Conservation (phyloP, 2,113 vertebrate species). For the Centropus unirufus region DNA sequence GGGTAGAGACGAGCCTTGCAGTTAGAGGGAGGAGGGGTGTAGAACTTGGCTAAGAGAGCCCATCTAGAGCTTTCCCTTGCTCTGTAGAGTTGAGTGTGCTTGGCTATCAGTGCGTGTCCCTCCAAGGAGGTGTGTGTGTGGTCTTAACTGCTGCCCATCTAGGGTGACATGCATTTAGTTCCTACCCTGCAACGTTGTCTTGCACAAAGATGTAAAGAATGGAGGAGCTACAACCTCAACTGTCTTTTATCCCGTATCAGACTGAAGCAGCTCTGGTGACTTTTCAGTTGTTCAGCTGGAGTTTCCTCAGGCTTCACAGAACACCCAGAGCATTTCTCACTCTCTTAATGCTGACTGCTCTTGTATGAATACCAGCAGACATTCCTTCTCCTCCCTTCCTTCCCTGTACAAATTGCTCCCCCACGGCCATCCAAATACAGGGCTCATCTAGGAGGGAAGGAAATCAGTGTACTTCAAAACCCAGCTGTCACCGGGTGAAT, state of each 20-base stretch:
- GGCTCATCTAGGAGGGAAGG: constrained; percentile 3
- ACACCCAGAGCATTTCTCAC: neutral
- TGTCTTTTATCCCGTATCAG: neutral
- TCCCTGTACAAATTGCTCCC: constrained; percentile 24
- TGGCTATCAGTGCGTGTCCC: neutral
- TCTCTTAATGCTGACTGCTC: neutral
- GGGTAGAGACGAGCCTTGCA: neutral
- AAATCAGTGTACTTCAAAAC: constrained; percentile 30
- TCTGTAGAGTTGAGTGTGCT: fast-evolving
- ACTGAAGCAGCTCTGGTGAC: neutral
- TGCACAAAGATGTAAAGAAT: neutral
- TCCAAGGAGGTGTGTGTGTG: neutral
- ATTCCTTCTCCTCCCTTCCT: neutral
- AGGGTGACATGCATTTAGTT: neutral
- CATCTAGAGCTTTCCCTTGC: neutral
- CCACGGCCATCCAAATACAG: constrained; percentile 3
- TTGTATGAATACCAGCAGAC: constrained; percentile 1
- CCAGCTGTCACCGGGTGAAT: neutral
- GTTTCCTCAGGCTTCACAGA: neutral
- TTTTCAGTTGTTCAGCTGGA: neutral
- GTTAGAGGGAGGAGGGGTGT: neutral
- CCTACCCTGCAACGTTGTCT: neutral
- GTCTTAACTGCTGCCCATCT: neutral
- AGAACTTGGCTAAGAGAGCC: neutral
- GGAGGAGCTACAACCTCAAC: neutral